These are phyloP conservation scores for Globia sparganii DNA, from an alignment of 2,888 invertebrate species.

Conservation along the genomic window DNA sequence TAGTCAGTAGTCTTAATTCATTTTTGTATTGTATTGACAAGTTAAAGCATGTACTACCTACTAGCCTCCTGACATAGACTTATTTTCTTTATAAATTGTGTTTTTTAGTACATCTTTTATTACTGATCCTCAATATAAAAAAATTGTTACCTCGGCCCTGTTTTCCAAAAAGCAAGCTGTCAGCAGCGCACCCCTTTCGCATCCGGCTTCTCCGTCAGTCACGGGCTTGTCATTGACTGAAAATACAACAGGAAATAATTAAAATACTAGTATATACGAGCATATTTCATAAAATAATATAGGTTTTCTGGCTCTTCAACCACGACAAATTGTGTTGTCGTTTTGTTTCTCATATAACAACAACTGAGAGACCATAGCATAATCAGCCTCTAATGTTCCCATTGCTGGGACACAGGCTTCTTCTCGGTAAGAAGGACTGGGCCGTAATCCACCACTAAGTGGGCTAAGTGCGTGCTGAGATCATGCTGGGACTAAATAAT, in stretches of 20 bases:
- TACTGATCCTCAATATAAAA: neutral
- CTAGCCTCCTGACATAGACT: neutral
- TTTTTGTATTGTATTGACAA: neutral
- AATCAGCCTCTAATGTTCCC: neutral
- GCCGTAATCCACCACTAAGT: no score
- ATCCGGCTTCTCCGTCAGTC: constrained; percentile 74
- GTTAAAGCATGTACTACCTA: neutral
- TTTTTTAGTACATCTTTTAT: neutral
- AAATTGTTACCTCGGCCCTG: constrained; percentile 44
- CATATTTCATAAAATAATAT: neutral
- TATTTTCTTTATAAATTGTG: neutral
- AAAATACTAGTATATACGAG: neutral
- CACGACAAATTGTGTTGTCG: neutral
- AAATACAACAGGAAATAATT: constrained; percentile 18
- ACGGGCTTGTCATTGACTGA: constrained; percentile 70
- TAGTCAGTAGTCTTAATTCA: neutral
- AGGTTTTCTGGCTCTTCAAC: neutral
- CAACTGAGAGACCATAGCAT: neutral
- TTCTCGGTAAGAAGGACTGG: neutral
- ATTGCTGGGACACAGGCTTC: neutral
- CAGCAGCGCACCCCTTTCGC: constrained; percentile 72
- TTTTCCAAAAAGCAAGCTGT: constrained; percentile 56
- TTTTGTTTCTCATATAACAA: neutral
- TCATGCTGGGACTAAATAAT: neutral
- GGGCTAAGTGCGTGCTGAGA: neutral